Conservation (phyloP, 1,140 invertebrate genomes). For the Papilio aristodemus region DNA sequence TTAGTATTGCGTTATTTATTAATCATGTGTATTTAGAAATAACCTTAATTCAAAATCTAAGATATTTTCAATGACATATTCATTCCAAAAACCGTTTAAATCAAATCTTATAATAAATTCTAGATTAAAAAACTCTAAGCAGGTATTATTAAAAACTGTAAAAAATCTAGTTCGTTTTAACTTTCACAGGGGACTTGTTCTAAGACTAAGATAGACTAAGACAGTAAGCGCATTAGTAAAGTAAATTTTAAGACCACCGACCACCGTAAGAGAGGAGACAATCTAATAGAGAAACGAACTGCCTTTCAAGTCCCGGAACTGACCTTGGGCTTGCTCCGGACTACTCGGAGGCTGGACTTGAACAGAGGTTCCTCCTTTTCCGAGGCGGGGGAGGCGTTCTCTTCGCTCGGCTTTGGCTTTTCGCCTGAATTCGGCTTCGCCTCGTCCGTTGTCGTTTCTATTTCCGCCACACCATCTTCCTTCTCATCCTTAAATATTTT, state of each 20-base stretch:
- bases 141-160: too few species aligned
- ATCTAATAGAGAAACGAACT: slow-evolving; percentile 1
- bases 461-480: slow-evolving; percentile 67
- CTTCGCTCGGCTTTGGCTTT: slow-evolving; percentile 44
- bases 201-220: slow-evolving; percentile 4
- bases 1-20: slow-evolving; percentile 42
- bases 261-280: slow-evolving; percentile 23
- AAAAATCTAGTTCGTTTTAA: too few species aligned
- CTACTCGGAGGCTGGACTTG: slow-evolving; percentile 75
- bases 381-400: slow-evolving; percentile 47
- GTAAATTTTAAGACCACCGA: slow-evolving; percentile 24
- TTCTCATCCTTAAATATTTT: slow-evolving; percentile 65
- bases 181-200: too few species aligned
- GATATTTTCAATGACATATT: too few species aligned
- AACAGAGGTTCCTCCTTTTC: slow-evolving; percentile 77
- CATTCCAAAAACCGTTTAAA: neutral
- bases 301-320: slow-evolving; percentile 51
- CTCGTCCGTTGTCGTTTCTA: slow-evolving; percentile 72
- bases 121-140: neutral
- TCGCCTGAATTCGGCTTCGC: slow-evolving; percentile 62
- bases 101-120: neutral
- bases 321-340: slow-evolving; percentile 70
- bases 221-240: slow-evolving; percentile 10
- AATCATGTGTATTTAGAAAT: neutral
- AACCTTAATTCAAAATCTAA: too few species aligned